Evolutionary conservation across 2,888 invertebrate species (phyloP), one percentile per base, ranked within the genome.

Genomic region (Drosophila phalerata): DNA sequence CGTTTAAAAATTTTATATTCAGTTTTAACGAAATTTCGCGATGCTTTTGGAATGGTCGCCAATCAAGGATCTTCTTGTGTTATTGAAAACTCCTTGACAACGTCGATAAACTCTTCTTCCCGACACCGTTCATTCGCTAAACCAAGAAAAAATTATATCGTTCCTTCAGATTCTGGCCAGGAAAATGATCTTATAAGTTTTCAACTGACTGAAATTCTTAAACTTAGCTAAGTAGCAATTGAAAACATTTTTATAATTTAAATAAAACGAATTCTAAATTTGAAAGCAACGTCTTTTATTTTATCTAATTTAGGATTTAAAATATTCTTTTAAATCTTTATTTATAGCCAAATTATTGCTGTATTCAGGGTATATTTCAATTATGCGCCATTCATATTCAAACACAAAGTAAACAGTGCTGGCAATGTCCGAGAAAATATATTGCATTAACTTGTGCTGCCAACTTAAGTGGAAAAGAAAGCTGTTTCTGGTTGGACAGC

Each of bases 1-100:
- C 90, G 92, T 10, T 87, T 92, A 11, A 92, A 91, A 73, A 91
- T 92, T 15, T 69, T 92, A 28, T 90, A 90, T 47, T 90, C 90
- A 5, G 73, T 91, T n/a, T 63, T 91, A 13, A 76, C 84, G 5
- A 92, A 92, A 69, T 70, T 92, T 3, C 73, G 85, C 3, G 81
- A 90, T 57, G 58, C 69, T 5, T 57, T 91, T n/a, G 75, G 51
- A n/a, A 56, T 17, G 10, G 5, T n/a, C 0, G 13, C 40, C 2
- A 28, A 42, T n/a, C 47, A 42, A 3, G 22, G 13, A n/a, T 55
- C 38, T 13, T 15, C 34, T 6, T 19, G 38, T n/a, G 8, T 9
- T 6, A 65, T 45, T 53, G 52, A 38, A n/a, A 77, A 60, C 5
- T 52, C 56, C 0, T 0, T 51, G 1, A 42, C 40, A 30, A 37